A percentile compares a stretch with the other conserved stretches of the same genome.
These are phyloP conservation scores for Dryadula phaetusa DNA, from an alignment of 2,888 invertebrate species.

Conservation along the genomic window DNA sequence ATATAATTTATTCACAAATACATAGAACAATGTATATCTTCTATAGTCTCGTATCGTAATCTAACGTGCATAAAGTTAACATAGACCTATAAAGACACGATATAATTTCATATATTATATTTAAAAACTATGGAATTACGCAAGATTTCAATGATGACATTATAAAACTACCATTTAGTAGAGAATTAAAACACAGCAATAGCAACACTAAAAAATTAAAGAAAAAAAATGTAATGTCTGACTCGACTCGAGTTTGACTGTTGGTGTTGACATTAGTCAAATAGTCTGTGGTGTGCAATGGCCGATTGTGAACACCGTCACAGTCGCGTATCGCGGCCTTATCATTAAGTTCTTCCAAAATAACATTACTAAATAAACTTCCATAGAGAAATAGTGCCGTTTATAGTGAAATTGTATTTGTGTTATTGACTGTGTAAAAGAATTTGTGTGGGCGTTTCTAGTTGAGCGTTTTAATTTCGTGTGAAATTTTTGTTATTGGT, in stretches of 20 bases:
- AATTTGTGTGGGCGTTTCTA: conserved; percentile 60
- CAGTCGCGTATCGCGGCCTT: conserved; percentile 52
- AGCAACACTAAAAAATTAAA: conserved; percentile 22
- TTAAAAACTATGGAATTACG: no score
- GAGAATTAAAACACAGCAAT: conserved; percentile 8
- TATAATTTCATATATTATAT: no score
- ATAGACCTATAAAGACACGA: no score
- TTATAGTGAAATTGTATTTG: conserved; percentile 53
- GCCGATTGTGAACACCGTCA: conserved; percentile 54
- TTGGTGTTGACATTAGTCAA: conserved; percentile 44
- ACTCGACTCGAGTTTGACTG: conserved; percentile 25
- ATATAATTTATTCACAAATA: no score
- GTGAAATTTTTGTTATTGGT: conserved; percentile 69
- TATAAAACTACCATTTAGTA: conserved; percentile 14
- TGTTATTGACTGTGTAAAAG: conserved; percentile 54
- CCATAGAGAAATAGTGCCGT: conserved; percentile 50
- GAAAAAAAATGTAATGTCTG: conserved; percentile 23
- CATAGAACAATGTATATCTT: no score
- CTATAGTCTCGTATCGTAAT: no score
- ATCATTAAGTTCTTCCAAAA: conserved; percentile 52
- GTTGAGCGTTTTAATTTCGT: conserved; percentile 56
- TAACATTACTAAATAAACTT: conserved; percentile 51
- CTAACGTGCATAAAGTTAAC: no score
- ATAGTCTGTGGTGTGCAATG: conserved; percentile 54
- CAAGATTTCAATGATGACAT: no score